phyloP scores from a whole-genome alignment of 2,113 vertebrate genomes.

The Ellobius talpinus region DNA sequence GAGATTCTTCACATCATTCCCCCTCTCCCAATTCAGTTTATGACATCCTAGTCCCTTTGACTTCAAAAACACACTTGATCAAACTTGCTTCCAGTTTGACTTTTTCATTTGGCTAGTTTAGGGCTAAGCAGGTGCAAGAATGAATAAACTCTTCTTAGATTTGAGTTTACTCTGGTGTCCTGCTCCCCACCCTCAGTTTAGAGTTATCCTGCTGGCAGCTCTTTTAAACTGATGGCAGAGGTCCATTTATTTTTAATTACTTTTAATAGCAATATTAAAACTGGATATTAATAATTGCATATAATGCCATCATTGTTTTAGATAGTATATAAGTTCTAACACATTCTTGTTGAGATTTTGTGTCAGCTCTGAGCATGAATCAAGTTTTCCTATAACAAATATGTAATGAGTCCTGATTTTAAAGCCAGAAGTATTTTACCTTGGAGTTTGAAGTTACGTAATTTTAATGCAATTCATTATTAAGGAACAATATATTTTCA shows the following conservation, averaged over 20 bases:
- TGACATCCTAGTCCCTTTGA: not conserved
- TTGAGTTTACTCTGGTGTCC: not conserved
- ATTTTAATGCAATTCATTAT: not conserved
- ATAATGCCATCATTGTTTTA: not conserved
- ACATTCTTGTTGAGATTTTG: not conserved
- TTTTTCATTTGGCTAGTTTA: no score
- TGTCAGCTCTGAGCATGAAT: not conserved
- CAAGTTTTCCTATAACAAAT: not conserved
- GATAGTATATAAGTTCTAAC: no score
- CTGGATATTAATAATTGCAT: not conserved
- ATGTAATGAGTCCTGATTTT: not conserved
- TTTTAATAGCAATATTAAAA: not conserved
- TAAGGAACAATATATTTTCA: not conserved
- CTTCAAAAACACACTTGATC: not conserved
- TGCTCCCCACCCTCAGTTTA: not conserved
- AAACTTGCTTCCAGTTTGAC: not conserved
- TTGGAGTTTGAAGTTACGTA: not conserved
- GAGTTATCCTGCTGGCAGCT: not conserved
- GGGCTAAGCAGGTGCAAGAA: no score
- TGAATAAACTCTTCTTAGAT: not conserved
- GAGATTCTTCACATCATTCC: not conserved
- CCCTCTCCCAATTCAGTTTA: no score
- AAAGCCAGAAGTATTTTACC: not conserved
- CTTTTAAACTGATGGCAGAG: not conserved
- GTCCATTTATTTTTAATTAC: not conserved